Evolutionary conservation across 2,888 invertebrate genomes (phyloP).

Genomic region (Anoplius nigerrimus): DNA sequence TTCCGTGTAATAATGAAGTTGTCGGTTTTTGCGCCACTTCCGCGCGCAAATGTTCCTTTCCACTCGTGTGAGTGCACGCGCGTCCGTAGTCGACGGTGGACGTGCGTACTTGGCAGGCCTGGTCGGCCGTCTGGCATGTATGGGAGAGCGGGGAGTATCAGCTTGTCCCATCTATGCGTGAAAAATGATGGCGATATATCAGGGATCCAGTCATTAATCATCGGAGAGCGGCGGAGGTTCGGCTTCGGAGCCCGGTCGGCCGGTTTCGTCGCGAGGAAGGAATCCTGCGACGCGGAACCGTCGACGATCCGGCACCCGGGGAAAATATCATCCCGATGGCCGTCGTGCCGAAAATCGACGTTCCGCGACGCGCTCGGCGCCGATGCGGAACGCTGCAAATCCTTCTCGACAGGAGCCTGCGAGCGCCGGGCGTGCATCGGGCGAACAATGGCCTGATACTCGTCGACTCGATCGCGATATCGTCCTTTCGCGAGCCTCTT

Average conservation of each 20-base stretch:
- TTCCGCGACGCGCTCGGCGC: too few relatives aligned
- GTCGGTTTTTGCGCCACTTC: slow-evolving; percentile 41
- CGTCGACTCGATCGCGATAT: too few relatives aligned
- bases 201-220: slow-evolving; percentile 65
- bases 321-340: too few relatives aligned
- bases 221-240: slow-evolving; percentile 41
- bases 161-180: slow-evolving; percentile 67
- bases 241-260: slow-evolving; percentile 47
- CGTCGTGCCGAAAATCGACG: too few relatives aligned
- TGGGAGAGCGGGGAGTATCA: slow-evolving; percentile 58
- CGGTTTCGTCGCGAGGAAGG: slow-evolving; percentile 23
- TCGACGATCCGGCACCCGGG: too few relatives aligned
- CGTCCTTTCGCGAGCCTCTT: too few relatives aligned
- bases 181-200: slow-evolving; percentile 70
- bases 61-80: slow-evolving; percentile 21
- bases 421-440: too few relatives aligned
- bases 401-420: too few relatives aligned
- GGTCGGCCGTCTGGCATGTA: slow-evolving; percentile 2
- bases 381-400: too few relatives aligned
- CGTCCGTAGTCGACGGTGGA: slow-evolving; percentile 12
- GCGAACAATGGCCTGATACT: too few relatives aligned
- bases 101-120: too few relatives aligned
- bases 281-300: too few relatives aligned
- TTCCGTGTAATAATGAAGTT: slow-evolving; percentile 49
- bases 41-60: slow-evolving; percentile 4